phyloP scores from a whole-genome alignment of 2,113 vertebrate genomes.

The Nanorana parkeri region DNA sequence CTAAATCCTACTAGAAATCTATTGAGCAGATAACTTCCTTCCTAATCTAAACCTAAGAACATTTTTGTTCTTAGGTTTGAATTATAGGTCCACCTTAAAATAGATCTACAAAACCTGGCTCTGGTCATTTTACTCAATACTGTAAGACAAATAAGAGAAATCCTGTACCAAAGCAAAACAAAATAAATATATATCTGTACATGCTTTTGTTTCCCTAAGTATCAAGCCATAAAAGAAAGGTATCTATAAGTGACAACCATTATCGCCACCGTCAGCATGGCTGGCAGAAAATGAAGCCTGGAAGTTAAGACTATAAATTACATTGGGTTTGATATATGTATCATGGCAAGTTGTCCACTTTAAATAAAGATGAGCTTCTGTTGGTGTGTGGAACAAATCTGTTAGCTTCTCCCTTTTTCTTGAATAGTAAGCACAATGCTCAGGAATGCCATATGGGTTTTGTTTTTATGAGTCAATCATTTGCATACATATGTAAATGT shows the following conservation, averaged over 20 bases:
- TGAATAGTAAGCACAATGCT: constrained; percentile 52
- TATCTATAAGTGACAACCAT: constrained; percentile 3
- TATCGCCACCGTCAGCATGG: constrained; percentile 11
- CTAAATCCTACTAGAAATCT: too few relatives aligned
- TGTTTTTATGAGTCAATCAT: constrained; percentile 49
- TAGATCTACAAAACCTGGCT: too few relatives aligned
- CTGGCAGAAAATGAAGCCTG: constrained; percentile 7
- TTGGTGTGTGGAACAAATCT: constrained; percentile 51
- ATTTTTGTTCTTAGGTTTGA: too few relatives aligned
- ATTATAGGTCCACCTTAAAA: too few relatives aligned
- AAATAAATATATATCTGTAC: too few relatives aligned
- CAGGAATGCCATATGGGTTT: constrained; percentile 50
- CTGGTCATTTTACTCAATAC: too few relatives aligned
- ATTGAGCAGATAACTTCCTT: too few relatives aligned
- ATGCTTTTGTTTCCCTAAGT: too few relatives aligned
- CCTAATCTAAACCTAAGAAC: too few relatives aligned
- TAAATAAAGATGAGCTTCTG: constrained; percentile 59
- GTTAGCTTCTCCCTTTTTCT: constrained; percentile 43
- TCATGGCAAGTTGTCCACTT: constrained; percentile 48
- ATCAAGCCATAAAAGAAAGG: too few relatives aligned
- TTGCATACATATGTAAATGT: constrained; percentile 56
- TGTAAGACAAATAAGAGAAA: too few relatives aligned
- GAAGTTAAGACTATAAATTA: constrained; percentile 39
- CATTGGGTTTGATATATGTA: constrained; percentile 47
- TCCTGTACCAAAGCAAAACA: too few relatives aligned